Conservation (phyloP, 2,888 invertebrate species). For the Apantesis nais region DNA sequence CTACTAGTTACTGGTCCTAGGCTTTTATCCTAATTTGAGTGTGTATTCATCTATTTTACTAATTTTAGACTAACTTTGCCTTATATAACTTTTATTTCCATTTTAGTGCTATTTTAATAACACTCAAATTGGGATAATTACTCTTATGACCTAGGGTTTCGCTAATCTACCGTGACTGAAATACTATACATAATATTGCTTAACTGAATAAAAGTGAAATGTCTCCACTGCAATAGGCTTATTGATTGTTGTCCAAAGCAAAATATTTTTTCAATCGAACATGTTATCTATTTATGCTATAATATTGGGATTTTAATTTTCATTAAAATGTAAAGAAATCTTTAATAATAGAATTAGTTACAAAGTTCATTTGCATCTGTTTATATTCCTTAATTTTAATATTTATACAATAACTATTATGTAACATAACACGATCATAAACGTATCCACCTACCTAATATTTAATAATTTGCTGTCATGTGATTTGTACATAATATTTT, state of each 20-base stretch:
- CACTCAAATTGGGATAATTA: neutral
- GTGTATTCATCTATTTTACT: too few species aligned
- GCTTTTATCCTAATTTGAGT: neutral
- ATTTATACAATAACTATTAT: neutral
- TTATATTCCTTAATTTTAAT: neutral
- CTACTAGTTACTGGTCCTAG: neutral
- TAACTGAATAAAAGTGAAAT: neutral
- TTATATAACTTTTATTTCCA: neutral
- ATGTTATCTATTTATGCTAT: neutral
- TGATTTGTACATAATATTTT: constrained; percentile 60
- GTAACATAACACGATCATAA: neutral
- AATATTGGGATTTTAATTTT: neutral
- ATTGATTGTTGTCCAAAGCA: neutral
- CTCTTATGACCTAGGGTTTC: neutral
- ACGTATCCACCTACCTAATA: neutral
- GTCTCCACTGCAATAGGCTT: neutral
- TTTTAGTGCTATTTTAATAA: neutral
- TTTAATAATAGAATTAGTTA: neutral
- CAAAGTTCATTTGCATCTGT: neutral
- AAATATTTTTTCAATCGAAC: neutral
- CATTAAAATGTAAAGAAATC: neutral
- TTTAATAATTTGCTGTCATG: constrained; percentile 43
- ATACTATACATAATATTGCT: neutral
- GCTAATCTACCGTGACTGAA: neutral
- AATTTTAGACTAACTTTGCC: too few species aligned